These are phyloP conservation scores for Urechis unicinctus DNA, from an alignment of 2,888 invertebrate species.

Conservation along the genomic window DNA sequence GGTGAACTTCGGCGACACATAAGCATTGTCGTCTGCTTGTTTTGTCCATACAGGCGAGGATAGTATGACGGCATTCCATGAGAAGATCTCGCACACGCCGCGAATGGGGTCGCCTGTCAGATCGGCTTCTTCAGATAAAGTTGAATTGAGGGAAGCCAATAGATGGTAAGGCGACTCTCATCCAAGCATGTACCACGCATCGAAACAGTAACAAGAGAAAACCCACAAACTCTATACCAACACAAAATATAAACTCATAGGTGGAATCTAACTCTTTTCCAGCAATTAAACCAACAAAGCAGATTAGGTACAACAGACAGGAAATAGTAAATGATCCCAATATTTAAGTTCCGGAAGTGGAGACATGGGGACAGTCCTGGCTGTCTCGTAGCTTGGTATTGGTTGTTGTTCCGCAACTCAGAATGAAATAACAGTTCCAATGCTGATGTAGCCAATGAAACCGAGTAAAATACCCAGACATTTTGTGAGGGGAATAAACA, in stretches of 20 bases:
- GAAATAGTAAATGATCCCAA: too few species aligned
- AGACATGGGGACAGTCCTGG: too few species aligned
- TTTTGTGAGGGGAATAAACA: slow-evolving; percentile 7
- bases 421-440: neutral
- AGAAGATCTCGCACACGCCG: neutral
- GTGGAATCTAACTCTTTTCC: neutral
- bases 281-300: too few species aligned
- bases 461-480: slow-evolving; percentile 2
- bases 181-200: too few species aligned
- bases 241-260: too few species aligned
- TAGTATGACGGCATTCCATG: neutral
- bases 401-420: neutral
- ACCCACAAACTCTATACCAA: too few species aligned
- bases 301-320: too few species aligned
- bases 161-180: too few species aligned
- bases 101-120: neutral
- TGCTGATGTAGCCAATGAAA: slow-evolving; percentile 7
- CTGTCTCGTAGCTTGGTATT: too few species aligned
- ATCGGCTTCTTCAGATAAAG: neutral
- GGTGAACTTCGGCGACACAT: neutral
- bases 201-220: too few species aligned
- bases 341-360: too few species aligned
- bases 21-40: neutral
- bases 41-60: neutral
- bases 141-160: too few species aligned